Evolutionary conservation across 2,797 vertebrate species (phyloP).

Genomic region (Melanitta fusca): DNA sequence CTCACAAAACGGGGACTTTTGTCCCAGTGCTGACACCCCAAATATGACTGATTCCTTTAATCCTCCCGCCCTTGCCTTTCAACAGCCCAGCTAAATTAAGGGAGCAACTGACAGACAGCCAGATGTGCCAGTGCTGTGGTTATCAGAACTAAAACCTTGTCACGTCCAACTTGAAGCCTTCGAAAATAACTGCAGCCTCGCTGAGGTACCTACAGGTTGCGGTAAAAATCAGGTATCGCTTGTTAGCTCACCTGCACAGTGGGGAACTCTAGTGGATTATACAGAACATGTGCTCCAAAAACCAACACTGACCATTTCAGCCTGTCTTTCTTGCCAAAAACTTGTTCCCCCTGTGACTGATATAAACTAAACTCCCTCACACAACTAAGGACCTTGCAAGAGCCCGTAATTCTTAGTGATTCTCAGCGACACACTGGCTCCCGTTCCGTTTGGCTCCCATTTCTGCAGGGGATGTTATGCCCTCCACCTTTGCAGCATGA

Average conservation of each 20-base stretch:
- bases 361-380: neutral
- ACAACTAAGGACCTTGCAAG: neutral
- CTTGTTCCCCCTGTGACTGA: fast-evolving
- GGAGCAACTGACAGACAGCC: neutral
- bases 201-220: neutral
- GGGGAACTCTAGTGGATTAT: neutral
- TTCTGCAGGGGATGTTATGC: neutral
- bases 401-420: neutral
- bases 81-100: neutral
- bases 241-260: neutral
- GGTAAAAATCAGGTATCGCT: neutral
- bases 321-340: neutral
- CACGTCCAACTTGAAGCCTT: neutral
- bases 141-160: neutral
- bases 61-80: neutral
- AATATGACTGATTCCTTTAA: neutral
- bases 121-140: neutral
- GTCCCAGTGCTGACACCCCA: neutral
- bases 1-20: neutral
- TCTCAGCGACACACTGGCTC: neutral
- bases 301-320: neutral
- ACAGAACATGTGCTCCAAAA: neutral
- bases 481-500: fast-evolving
- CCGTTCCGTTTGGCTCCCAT: neutral
- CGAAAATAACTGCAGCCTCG: neutral